Base-by-base conservation (phyloP, 2,797 vertebrate genomes). In the Huso huso region DNA sequence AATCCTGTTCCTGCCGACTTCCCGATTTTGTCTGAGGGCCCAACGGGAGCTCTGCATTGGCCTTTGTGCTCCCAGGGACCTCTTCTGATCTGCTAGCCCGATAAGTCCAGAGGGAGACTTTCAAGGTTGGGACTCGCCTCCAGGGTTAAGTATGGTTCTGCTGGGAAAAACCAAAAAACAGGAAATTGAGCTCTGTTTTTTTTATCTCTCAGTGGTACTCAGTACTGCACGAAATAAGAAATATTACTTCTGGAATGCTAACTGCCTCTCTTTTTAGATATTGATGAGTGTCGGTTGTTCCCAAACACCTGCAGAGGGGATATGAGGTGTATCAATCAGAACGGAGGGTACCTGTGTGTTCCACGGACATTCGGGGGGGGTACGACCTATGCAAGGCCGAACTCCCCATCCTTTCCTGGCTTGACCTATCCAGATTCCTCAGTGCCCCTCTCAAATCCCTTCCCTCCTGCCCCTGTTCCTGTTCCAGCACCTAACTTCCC, bases 321-420 rank as follows among this genome's bases (percentile, higher is more conserved):
- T 77, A 98, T 98, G 95, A 89, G 86, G 82, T 99, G 96, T 64
- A 92, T 99, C 51, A 99, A 99, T 84, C 95, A 95, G 79, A 94
- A 96, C 0, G 96, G 96, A 12, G 96, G 96, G 58, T 99, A 99
- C 75, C 78, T 96, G 62, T 99, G 96, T 48, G 82, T 97, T 58
- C 95, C 96, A 8, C 85, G 23, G 23, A 37, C 23, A 37, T 37
- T 37, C 23, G 23, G 23, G 23, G 23, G 23, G 4, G 23, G 23
- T 37, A 3, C 23, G 71, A 73, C 81, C 6, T 89, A 73, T 63
- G 58, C 64, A 58, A 68, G 79, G 66, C 74, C 63, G 1, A 81
- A 81, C 55, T 50, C 66, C 64, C 72, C 74, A 0, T 12, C 53
- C 23, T 67, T 66, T 62, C 73, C 79, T 0, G 85, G 86, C 13